Percentiles rank a stretch among this genome's conserved stretches.
phyloP scores from a whole-genome alignment of 2,113 vertebrate species.

The Muntiacus reevesi region DNA sequence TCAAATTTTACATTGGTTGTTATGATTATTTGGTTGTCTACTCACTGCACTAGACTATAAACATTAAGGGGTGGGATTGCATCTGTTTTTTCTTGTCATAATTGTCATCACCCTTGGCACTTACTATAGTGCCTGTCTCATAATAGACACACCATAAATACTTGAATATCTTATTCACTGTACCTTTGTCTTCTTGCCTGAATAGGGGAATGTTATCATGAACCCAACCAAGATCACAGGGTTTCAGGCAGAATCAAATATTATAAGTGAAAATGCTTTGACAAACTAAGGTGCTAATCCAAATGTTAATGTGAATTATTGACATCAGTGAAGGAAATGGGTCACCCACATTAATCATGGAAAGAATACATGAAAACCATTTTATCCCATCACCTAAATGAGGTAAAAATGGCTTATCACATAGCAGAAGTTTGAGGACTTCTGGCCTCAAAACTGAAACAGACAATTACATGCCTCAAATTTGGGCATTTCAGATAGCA shows the following conservation, averaged over 20 bases:
- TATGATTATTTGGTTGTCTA: not conserved
- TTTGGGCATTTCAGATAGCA: not conserved
- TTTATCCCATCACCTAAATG: not conserved
- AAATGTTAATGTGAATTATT: not conserved
- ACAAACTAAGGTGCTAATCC: not conserved
- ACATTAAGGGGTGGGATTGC: not conserved
- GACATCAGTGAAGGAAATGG: not conserved
- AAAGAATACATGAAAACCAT: not conserved
- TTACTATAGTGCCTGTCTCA: not conserved
- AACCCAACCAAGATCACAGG: not conserved
- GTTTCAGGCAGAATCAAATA: not conserved
- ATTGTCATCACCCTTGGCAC: too few species aligned
- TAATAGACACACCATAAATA: not conserved
- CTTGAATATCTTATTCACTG: not conserved
- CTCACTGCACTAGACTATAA: not conserved
- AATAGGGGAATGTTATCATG: not conserved
- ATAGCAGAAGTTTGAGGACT: not conserved
- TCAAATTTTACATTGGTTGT: not conserved
- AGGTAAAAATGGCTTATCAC: not conserved
- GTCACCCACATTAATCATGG: not conserved
- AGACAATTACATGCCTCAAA: not conserved
- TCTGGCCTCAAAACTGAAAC: not conserved
- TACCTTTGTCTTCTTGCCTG: slow-evolving; percentile 4
- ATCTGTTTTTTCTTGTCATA: not conserved
- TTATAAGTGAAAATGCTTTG: not conserved